A percentile compares a stretch with the other conserved stretches of the same genome.
These are phyloP conservation scores for Coelopa pilipes DNA, from an alignment of 2,888 invertebrate species.

Conservation along the genomic window DNA sequence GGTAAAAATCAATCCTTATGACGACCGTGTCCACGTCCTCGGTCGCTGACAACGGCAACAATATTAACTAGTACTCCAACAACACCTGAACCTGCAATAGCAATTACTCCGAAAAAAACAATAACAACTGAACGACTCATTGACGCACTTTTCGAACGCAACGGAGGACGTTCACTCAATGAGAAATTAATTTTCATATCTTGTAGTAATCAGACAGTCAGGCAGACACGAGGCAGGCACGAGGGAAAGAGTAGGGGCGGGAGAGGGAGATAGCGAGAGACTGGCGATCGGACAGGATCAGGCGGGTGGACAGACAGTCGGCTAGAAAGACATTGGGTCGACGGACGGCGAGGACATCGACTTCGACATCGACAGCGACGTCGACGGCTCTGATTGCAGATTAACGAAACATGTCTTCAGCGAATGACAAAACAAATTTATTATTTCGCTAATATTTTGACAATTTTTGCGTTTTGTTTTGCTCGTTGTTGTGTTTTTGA, in stretches of 20 bases:
- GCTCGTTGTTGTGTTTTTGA: too few relatives aligned
- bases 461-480: slow-evolving; percentile 35
- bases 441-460: slow-evolving; percentile 49
- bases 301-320: slow-evolving; percentile 36
- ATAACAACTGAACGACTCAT: background rate
- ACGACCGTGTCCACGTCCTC: too few relatives aligned
- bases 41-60: too few relatives aligned
- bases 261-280: too few relatives aligned
- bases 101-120: too few relatives aligned
- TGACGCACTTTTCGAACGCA: slow-evolving; percentile 6
- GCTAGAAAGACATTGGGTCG: slow-evolving; percentile 11
- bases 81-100: too few relatives aligned
- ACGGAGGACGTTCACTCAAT: slow-evolving; percentile 6
- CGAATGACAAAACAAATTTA: slow-evolving; percentile 47
- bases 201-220: slow-evolving; percentile 26
- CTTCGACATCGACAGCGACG: background rate
- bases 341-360: slow-evolving; percentile 2
- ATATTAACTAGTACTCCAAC: too few relatives aligned
- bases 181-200: slow-evolving; percentile 8
- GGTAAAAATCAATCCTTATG: too few relatives aligned
- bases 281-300: too few relatives aligned
- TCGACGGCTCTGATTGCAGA: slow-evolving; percentile 41
- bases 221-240: too few relatives aligned
- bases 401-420: slow-evolving; percentile 45
- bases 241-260: too few relatives aligned